These are phyloP conservation scores for Tangachromis dhanisi DNA, from an alignment of 2,113 vertebrate species.

Conservation along the genomic window DNA sequence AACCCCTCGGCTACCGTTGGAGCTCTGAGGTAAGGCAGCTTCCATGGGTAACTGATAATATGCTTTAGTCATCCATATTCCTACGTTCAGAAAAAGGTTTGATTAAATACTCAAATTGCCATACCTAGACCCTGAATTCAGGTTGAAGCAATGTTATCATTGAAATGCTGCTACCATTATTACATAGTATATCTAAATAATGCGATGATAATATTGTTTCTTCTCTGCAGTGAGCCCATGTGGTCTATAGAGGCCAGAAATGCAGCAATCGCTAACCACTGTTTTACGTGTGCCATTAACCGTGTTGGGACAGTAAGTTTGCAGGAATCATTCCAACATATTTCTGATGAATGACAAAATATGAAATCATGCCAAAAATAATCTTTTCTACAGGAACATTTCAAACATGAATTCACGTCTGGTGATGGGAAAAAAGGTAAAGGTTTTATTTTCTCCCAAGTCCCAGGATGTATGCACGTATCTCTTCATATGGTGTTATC, in stretches of 20 bases:
- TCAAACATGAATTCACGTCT: slow-evolving; percentile 89
- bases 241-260: slow-evolving; percentile 94
- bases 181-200: background rate
- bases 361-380: accelerated
- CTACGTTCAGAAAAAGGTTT: background rate
- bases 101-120: background rate
- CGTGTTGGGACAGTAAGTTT: slow-evolving; percentile 84
- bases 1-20: slow-evolving; percentile 94
- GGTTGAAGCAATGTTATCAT: background rate
- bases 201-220: background rate
- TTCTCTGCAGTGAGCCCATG: slow-evolving; percentile 81
- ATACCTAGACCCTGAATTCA: background rate
- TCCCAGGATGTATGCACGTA: accelerated
- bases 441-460: background rate
- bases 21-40: slow-evolving; percentile 76
- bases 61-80: background rate
- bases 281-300: slow-evolving; percentile 94
- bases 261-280: slow-evolving; percentile 93
- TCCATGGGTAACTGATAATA: background rate
- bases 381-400: slow-evolving; percentile 77
- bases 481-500: background rate
- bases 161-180: background rate
- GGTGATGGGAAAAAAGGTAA: slow-evolving; percentile 90
- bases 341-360: background rate
- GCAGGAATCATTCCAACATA: background rate